phyloP scores from a whole-genome alignment of 2,888 invertebrate genomes.

The Sussaba pulchella region DNA sequence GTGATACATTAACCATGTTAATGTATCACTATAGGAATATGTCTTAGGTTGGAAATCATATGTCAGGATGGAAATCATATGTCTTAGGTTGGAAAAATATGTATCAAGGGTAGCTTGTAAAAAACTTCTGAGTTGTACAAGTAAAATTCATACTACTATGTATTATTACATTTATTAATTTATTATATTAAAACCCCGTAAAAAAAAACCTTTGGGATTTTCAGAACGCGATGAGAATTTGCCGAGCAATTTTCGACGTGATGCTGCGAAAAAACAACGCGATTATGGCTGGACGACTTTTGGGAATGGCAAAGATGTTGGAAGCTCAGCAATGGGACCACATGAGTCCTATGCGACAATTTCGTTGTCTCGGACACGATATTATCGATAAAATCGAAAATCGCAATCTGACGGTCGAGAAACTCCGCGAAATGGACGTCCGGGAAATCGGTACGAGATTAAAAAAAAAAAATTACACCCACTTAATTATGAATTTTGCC shows the following conservation, averaged over 20 bases:
- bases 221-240: conserved; percentile 95
- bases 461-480: too few species aligned
- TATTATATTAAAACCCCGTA: too few species aligned
- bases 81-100: too few species aligned
- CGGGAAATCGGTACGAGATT: conserved; percentile 92
- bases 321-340: conserved; percentile 96
- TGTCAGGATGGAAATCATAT: too few species aligned
- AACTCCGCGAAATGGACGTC: conserved; percentile 93
- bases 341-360: conserved; percentile 94
- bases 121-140: too few species aligned
- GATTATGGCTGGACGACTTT: conserved; percentile 93
- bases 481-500: too few species aligned
- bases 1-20: too few species aligned
- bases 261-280: conserved; percentile 96
- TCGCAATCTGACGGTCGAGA: conserved; percentile 90
- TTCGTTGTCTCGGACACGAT: conserved; percentile 90
- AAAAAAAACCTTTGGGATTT: conserved; percentile 59
- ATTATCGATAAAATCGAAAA: conserved; percentile 93
- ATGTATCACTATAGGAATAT: too few species aligned
- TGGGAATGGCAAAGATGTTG: conserved; percentile 96
- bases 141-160: too few species aligned
- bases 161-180: too few species aligned
- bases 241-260: conserved; percentile 97
- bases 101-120: too few species aligned
- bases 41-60: too few species aligned